phyloP scores from a whole-genome alignment of 2,888 invertebrate genomes.

The Eupithecia vulgata region DNA sequence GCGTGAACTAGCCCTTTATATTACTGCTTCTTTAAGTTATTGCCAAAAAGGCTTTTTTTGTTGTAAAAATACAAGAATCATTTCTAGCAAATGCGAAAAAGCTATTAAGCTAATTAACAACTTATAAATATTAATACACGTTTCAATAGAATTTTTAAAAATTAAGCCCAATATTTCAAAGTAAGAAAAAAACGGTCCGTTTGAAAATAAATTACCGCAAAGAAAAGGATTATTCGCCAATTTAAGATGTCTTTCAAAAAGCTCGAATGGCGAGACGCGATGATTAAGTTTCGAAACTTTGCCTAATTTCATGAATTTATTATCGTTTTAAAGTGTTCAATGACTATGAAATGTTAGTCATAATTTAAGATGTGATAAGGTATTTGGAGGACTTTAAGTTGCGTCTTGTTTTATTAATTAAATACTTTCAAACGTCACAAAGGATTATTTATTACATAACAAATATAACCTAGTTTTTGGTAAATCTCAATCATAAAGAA shows the following conservation, averaged over 20 bases:
- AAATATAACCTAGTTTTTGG: constrained; percentile 47
- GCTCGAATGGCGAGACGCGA: constrained; percentile 51
- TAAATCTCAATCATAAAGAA: constrained; percentile 72
- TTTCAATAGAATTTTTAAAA: background rate
- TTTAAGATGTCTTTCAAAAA: constrained; percentile 60
- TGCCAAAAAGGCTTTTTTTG: constrained; percentile 25
- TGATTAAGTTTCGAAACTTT: constrained; percentile 60
- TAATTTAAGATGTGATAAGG: constrained; percentile 27
- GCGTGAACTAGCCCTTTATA: constrained; percentile 24
- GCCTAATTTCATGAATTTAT: constrained; percentile 58
- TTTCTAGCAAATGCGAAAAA: background rate
- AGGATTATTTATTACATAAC: background rate
- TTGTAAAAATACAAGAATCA: constrained; percentile 3
- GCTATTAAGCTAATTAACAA: background rate
- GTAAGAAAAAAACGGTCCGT: constrained; percentile 52
- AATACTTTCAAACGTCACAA: background rate
- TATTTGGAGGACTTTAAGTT: background rate
- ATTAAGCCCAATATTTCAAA: constrained; percentile 39
- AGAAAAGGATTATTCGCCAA: constrained; percentile 61
- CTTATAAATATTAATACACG: background rate
- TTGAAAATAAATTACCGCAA: constrained; percentile 59
- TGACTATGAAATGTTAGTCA: constrained; percentile 48
- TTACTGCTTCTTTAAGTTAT: constrained; percentile 13
- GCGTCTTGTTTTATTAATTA: background rate
- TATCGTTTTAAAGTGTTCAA: constrained; percentile 49